phyloP scores from a whole-genome alignment of 2,797 vertebrate species.

The Acanthornis magna region DNA sequence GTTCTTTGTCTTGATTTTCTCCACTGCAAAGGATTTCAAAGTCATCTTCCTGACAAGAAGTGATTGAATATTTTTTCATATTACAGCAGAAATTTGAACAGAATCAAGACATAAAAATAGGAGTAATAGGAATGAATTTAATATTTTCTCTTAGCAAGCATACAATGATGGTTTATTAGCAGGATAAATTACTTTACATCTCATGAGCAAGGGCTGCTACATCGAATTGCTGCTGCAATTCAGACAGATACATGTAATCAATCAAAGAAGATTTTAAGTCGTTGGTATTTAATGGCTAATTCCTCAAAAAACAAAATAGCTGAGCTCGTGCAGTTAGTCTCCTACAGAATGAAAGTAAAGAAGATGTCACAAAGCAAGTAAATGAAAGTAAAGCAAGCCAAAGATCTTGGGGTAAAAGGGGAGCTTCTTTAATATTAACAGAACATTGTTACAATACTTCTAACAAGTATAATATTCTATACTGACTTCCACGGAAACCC shows the following conservation, averaged over 20 bases:
- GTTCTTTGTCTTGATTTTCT: not conserved
- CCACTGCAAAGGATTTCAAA: not conserved
- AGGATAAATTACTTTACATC: slow-evolving; percentile 20
- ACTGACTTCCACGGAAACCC: not conserved
- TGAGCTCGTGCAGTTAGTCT: slow-evolving; percentile 27
- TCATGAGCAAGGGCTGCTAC: slow-evolving; percentile 5
- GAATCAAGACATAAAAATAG: not conserved
- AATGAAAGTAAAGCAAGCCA: not conserved
- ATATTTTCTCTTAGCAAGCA: not conserved
- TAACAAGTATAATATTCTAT: not conserved
- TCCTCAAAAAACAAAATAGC: slow-evolving; percentile 32
- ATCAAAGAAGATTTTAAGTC: slow-evolving; percentile 42
- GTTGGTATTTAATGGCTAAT: slow-evolving; percentile 15
- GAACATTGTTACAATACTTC: not conserved
- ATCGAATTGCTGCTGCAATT: slow-evolving; percentile 18
- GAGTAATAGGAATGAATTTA: not conserved
- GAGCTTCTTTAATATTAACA: not conserved
- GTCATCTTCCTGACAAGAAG: not conserved
- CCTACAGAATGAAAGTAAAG: not conserved
- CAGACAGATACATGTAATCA: slow-evolving; percentile 36
- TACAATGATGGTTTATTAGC: slow-evolving; percentile 9
- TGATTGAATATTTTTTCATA: not conserved
- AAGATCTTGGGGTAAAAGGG: not conserved
- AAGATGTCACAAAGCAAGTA: not conserved
- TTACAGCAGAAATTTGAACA: not conserved